A percentile compares a stretch with the other conserved stretches of the same genome.
Conservation (phyloP, 2,888 invertebrate genomes). For the Drosophila ustulata region DNA sequence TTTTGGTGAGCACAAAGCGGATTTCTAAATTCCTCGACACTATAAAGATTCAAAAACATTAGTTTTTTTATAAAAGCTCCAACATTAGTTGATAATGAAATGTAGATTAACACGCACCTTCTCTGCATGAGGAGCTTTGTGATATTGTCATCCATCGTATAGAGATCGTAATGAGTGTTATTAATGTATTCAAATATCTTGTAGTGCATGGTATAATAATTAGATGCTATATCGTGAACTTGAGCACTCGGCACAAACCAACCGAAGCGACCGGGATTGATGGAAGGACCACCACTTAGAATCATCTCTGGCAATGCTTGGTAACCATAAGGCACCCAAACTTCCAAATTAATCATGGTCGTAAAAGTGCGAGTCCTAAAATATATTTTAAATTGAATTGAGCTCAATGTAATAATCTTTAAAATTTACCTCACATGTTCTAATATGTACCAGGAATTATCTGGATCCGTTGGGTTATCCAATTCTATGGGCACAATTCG, state of each 20-base stretch:
- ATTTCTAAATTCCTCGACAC: conserved; percentile 52
- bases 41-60: not conserved
- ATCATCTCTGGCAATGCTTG: conserved; percentile 70
- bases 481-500: conserved; percentile 82
- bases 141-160: conserved; percentile 64
- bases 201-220: conserved; percentile 58
- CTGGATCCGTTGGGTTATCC: conserved; percentile 28
- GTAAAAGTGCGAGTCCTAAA: conserved; percentile 28
- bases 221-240: conserved; percentile 38
- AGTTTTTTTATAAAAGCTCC: not conserved
- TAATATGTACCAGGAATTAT: conserved; percentile 47
- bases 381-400: not conserved
- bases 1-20: conserved; percentile 45
- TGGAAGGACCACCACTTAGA: conserved; percentile 86
- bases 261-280: conserved; percentile 87
- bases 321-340: conserved; percentile 86
- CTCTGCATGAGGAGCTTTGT: conserved; percentile 19
- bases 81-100: not conserved
- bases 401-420: too few species aligned
- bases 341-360: conserved; percentile 88
- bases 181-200: conserved; percentile 66
- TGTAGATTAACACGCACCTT: conserved; percentile 53
- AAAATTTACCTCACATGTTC: conserved; percentile 62
- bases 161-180: conserved; percentile 66
- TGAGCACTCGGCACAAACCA: conserved; percentile 88